Percentiles rank a stretch among this genome's conserved stretches.
These are phyloP conservation scores for Plecotus auritus DNA, from an alignment of 2,113 vertebrate genomes.

Conservation along the genomic window DNA sequence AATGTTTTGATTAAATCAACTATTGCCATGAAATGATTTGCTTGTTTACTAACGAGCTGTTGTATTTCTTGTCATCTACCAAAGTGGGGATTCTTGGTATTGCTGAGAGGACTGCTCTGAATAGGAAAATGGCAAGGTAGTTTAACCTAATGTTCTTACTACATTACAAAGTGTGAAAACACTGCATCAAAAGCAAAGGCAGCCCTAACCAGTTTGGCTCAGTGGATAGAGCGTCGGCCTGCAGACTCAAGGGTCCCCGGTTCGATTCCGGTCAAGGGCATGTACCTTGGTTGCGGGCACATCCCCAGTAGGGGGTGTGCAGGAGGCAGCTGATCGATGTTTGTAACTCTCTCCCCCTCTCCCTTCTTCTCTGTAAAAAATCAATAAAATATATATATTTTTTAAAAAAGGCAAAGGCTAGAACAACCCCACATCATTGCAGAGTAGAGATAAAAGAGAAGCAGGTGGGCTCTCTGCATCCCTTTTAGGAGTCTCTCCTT, in stretches of 20 bases:
- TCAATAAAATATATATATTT: no score
- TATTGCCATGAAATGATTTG: conserved; percentile 40
- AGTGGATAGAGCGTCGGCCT: no score
- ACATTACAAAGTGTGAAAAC: background rate
- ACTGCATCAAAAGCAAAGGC: background rate
- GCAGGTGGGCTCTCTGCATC: background rate
- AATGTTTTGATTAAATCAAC: conserved; percentile 59
- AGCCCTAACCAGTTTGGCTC: no score
- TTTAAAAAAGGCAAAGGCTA: background rate
- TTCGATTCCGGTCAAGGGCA: no score
- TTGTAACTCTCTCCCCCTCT: no score
- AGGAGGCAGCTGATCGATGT: no score
- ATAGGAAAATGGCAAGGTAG: background rate
- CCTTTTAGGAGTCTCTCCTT: background rate
- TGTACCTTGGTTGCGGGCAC: no score
- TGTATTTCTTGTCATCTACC: conserved; percentile 21
- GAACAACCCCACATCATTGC: background rate
- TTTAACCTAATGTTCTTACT: conserved; percentile 35
- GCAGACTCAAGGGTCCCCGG: no score
- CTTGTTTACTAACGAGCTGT: conserved; percentile 28
- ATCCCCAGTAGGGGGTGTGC: no score
- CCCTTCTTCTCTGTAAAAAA: no score
- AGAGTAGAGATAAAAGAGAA: background rate
- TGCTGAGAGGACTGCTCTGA: conserved; percentile 3
- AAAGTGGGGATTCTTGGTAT: conserved; percentile 50